Percentiles rank a stretch among this genome's conserved stretches.
Conservation (phyloP, 2,113 vertebrate species). For the Zapornia atra region DNA sequence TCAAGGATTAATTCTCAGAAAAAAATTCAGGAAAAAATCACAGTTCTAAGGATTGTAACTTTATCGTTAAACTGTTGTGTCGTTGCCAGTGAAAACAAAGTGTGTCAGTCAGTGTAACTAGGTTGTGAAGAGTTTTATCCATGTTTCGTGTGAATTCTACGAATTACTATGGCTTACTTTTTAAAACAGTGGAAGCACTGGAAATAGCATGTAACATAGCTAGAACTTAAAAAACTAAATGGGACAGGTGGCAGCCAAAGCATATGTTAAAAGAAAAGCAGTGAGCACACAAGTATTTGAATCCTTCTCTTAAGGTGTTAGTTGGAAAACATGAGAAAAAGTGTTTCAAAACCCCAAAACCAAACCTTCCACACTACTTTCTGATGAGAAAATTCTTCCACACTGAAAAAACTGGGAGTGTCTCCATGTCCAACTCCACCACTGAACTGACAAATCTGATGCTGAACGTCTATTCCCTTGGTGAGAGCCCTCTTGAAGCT, state of each 20-base stretch:
- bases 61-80: not conserved
- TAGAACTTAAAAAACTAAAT: not conserved
- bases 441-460: not conserved
- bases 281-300: not conserved
- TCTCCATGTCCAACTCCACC: not conserved
- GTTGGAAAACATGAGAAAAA: not conserved
- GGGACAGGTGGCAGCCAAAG: not conserved
- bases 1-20: not conserved
- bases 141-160: not conserved
- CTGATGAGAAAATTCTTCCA: not conserved
- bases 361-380: not conserved
- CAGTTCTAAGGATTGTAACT: not conserved
- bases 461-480: not conserved
- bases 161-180: not conserved
- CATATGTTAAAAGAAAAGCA: not conserved
- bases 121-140: not conserved
- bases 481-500: not conserved
- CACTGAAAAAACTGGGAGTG: not conserved
- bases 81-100: not conserved
- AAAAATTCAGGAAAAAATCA: not conserved
- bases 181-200: not conserved
- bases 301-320: not conserved
- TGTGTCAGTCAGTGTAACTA: not conserved
- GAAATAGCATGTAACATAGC: not conserved
- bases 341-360: not conserved